phyloP scores from a whole-genome alignment of 2,888 invertebrate genomes.

The Poecilus cupreus region DNA sequence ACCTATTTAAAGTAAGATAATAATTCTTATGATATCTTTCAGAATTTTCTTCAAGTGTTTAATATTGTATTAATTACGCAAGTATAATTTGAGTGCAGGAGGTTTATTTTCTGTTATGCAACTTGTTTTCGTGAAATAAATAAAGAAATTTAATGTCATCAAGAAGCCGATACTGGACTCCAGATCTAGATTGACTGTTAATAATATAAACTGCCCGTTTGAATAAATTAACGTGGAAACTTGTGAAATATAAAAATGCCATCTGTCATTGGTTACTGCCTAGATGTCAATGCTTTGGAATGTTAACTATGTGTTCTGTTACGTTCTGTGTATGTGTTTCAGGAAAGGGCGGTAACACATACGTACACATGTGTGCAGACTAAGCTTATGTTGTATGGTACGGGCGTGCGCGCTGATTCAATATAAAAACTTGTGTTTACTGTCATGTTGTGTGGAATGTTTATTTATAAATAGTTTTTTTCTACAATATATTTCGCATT shows the following conservation, averaged over 20 bases:
- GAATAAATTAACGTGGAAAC: conserved; percentile 11
- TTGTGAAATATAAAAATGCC: conserved; percentile 32
- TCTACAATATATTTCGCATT: too few species aligned
- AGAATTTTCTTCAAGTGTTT: too few species aligned
- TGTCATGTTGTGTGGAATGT: neutral
- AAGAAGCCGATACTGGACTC: neutral
- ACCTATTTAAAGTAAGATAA: too few species aligned
- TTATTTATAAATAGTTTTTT: neutral
- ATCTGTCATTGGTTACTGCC: conserved; percentile 2
- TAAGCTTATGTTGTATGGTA: neutral
- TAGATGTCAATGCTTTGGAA: conserved; percentile 16
- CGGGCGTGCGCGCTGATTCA: neutral
- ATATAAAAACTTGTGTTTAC: conserved; percentile 21
- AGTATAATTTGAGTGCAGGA: too few species aligned
- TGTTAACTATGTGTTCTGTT: conserved; percentile 17
- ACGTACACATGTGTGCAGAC: neutral
- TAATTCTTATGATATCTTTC: too few species aligned
- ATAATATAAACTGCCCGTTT: neutral
- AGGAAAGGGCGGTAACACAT: neutral
- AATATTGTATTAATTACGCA: too few species aligned
- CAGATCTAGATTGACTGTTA: neutral
- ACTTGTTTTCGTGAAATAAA: too few species aligned
- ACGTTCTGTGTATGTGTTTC: neutral
- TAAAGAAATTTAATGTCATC: neutral
- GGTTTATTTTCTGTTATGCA: too few species aligned